A percentile compares a stretch with the other conserved stretches of the same genome.
phyloP scores from a whole-genome alignment of 2,113 vertebrate genomes.

The Lepus americanus region DNA sequence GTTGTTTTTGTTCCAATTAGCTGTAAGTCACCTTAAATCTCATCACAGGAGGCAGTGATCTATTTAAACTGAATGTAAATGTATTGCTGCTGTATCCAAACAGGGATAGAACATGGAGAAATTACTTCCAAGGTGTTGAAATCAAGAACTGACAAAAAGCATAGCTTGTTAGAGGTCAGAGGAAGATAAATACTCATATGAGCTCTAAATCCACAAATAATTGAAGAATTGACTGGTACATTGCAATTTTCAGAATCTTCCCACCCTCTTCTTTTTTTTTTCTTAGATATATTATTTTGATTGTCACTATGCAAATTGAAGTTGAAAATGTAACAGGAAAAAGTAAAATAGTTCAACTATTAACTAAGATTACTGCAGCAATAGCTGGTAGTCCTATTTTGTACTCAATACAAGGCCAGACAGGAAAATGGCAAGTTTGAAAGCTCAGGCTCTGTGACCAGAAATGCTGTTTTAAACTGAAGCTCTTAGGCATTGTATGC shows the following conservation, averaged over 20 bases:
- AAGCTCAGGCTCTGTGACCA: neutral
- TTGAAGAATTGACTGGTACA: conserved; percentile 4
- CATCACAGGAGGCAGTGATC: conserved; percentile 53
- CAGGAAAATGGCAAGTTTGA: neutral
- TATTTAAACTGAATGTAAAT: conserved; percentile 68
- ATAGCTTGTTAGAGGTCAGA: neutral
- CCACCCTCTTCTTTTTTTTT: neutral
- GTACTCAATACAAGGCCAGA: neutral
- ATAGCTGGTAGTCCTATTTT: neutral
- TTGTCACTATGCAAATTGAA: conserved; percentile 28
- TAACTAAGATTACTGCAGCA: conserved; percentile 10
- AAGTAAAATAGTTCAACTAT: neutral
- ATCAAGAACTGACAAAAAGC: neutral
- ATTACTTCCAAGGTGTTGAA: conserved; percentile 16
- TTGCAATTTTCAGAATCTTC: neutral
- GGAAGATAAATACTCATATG: conserved; percentile 38
- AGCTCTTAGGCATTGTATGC: conserved; percentile 29
- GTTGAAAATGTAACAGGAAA: neutral
- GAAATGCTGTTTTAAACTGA: neutral
- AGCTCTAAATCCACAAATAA: neutral
- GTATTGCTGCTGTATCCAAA: conserved; percentile 25
- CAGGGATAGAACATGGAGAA: neutral
- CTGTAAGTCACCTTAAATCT: conserved; percentile 63
- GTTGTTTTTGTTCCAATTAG: conserved; percentile 75
- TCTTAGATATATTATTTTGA: conserved; percentile 20